phyloP scores from a whole-genome alignment of 92 coral and sea anemone species.

The Parazoanthus atlanticus region DNA sequence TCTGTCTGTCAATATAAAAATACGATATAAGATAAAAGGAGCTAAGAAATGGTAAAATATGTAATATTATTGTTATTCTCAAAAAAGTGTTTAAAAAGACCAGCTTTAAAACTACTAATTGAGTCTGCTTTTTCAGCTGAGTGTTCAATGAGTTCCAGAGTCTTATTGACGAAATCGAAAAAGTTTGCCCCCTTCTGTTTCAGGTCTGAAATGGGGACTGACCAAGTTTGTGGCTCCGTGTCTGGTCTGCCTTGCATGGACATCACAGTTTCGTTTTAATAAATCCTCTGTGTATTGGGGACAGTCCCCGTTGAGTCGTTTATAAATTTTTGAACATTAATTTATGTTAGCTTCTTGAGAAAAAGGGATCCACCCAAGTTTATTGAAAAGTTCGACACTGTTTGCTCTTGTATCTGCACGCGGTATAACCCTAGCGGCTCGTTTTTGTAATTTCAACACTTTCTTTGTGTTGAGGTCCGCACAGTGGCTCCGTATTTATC shows the following conservation, averaged over 20 bases:
- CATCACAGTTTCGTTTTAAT: constrained; percentile 38
- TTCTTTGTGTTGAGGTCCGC: constrained; percentile 49
- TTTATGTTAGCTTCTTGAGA: constrained; percentile 37
- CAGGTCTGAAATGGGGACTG: constrained; percentile 40
- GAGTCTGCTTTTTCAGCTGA: neutral
- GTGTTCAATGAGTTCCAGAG: constrained; percentile 40
- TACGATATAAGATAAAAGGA: too few relatives aligned
- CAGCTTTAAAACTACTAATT: neutral
- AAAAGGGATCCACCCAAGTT: constrained; percentile 48
- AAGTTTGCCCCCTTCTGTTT: constrained; percentile 52
- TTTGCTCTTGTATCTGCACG: constrained; percentile 57
- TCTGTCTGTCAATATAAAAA: too few relatives aligned
- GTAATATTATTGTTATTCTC: too few relatives aligned
- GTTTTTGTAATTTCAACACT: constrained; percentile 63
- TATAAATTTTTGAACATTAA: constrained; percentile 27
- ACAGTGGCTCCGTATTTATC: constrained; percentile 37
- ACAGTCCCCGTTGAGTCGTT: too few relatives aligned
- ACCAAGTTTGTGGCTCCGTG: constrained; percentile 41
- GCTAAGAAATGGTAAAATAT: too few relatives aligned
- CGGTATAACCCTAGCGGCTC: constrained; percentile 60
- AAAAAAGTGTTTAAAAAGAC: too few relatives aligned
- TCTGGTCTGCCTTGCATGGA: constrained; percentile 15
- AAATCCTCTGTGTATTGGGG: too few relatives aligned
- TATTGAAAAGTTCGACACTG: constrained; percentile 54
- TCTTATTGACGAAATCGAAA: constrained; percentile 8